Percentiles rank a stretch among this genome's conserved stretches.
phyloP scores from a whole-genome alignment of 2,797 vertebrate genomes.

The Prunella strophiata region DNA sequence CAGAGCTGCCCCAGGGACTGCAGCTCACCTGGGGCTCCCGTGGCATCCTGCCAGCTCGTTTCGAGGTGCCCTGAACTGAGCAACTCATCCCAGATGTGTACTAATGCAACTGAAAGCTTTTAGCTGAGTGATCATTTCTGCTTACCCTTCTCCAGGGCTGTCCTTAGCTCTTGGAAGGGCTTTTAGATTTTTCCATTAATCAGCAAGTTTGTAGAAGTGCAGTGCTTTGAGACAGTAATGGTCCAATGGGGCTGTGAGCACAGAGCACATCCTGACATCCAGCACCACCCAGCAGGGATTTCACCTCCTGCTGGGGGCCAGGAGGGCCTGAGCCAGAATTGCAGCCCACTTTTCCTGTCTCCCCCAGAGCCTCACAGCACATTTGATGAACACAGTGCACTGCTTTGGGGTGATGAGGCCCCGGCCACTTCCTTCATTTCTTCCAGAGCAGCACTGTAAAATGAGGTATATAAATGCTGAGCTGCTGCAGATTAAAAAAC shows the following conservation, averaged over 20 bases:
- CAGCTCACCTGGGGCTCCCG: background rate
- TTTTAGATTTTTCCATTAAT: background rate
- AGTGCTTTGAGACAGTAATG: background rate
- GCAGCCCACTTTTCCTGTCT: background rate
- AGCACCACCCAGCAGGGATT: background rate
- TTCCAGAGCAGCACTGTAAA: background rate
- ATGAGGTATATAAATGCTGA: conserved; percentile 45
- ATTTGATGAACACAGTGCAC: background rate
- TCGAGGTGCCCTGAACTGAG: background rate
- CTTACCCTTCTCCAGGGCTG: background rate
- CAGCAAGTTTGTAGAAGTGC: background rate
- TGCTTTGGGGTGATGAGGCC: background rate
- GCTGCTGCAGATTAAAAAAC: conserved; percentile 58
- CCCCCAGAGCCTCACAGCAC: background rate
- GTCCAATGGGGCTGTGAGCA: background rate
- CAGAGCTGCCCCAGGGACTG: fast-evolving
- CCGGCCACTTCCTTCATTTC: background rate
- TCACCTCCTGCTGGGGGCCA: background rate
- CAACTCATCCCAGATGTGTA: background rate
- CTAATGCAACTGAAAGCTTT: background rate
- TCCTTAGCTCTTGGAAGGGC: background rate
- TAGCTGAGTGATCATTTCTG: background rate
- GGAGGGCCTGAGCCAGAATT: background rate
- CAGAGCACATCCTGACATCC: background rate
- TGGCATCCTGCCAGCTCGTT: background rate